Conservation (phyloP, 2,113 vertebrate genomes). For the Neoarius graeffei region DNA sequence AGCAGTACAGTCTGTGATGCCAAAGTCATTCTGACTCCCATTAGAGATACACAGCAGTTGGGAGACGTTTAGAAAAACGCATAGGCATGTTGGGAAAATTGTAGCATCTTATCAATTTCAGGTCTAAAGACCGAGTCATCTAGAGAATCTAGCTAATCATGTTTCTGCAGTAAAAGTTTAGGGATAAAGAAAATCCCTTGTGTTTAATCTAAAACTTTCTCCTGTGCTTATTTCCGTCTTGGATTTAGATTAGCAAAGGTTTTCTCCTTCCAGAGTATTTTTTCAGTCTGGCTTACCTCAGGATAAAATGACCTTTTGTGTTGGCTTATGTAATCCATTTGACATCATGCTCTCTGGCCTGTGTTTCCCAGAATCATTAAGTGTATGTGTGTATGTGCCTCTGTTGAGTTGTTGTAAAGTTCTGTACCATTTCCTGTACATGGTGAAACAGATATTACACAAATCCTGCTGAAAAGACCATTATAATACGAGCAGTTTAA, state of each 20-base stretch:
- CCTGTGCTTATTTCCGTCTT: background rate
- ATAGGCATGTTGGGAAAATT: background rate
- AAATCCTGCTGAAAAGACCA: constrained; percentile 23
- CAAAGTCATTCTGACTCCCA: constrained; percentile 31
- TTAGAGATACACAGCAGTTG: constrained; percentile 19
- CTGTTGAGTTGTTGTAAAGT: background rate
- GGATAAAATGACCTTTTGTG: constrained; percentile 15
- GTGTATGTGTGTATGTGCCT: constrained; percentile 1
- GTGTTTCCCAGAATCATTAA: constrained; percentile 14
- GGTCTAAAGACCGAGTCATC: background rate
- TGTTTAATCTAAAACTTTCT: background rate
- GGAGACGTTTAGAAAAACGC: background rate
- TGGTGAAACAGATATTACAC: background rate
- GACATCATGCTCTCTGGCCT: constrained; percentile 26
- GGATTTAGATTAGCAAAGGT: background rate
- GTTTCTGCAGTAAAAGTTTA: background rate
- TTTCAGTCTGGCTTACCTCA: background rate
- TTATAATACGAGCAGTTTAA: constrained; percentile 41
- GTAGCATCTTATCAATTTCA: background rate
- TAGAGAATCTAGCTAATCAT: background rate
- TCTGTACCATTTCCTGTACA: background rate
- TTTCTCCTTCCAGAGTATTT: background rate
- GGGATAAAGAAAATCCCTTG: background rate
- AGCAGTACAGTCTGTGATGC: constrained; percentile 2
- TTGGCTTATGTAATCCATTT: constrained; percentile 7